phyloP scores from a whole-genome alignment of 1,140 invertebrate genomes.

The Pogonus chalceus region DNA sequence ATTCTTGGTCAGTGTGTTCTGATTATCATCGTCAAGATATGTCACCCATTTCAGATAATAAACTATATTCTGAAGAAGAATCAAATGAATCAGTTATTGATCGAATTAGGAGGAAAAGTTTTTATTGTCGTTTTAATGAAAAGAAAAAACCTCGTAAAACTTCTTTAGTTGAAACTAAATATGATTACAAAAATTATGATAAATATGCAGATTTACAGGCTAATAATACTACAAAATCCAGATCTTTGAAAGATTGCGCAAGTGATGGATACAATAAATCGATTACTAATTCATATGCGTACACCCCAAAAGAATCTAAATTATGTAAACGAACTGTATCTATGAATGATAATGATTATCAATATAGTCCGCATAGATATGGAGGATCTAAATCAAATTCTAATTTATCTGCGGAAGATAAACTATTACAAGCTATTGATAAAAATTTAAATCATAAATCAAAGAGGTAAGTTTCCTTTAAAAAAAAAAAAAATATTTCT shows the following conservation, averaged over 20 bases:
- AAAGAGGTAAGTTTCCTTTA: no score
- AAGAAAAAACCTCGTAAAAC: conserved; percentile 46
- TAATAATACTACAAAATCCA: neutral
- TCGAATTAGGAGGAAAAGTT: conserved; percentile 76
- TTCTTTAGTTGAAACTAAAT: neutral
- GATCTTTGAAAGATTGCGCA: neutral
- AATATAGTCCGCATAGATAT: neutral
- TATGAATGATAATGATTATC: neutral
- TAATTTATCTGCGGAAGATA: no score
- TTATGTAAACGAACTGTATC: neutral
- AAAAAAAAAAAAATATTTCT: no score
- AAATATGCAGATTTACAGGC: neutral
- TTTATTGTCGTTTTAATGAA: conserved; percentile 79
- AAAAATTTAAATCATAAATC: no score
- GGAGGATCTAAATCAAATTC: no score
- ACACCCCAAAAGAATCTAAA: neutral
- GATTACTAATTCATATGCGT: neutral
- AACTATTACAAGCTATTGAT: no score
- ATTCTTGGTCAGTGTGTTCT: conserved; percentile 59
- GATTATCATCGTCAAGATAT: conserved; percentile 35
- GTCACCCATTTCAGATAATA: conserved; percentile 44
- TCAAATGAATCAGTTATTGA: conserved; percentile 52
- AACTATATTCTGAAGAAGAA: conserved; percentile 32
- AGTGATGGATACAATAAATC: neutral
- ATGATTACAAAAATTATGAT: neutral